Evolutionary conservation across 2,888 invertebrate species (phyloP), one percentile per base, ranked within the genome.

Genomic region (Aporophyla lueneburgensis): DNA sequence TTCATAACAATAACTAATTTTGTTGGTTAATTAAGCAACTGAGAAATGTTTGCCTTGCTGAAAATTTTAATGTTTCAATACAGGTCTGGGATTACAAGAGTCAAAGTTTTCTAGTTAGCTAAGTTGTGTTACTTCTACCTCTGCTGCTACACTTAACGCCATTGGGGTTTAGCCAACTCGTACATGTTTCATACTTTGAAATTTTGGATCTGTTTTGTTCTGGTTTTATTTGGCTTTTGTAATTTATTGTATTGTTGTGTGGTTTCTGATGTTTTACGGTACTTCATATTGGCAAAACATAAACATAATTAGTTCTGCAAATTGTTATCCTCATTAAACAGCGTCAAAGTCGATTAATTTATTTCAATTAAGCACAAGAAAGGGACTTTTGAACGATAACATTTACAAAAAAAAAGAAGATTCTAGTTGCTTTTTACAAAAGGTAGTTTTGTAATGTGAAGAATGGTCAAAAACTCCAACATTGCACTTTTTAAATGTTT

Each of bases 1-100:
- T 94, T 93, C 91, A 93, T 93, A 93, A 94, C 93, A 93, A 93
- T 93, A 93, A 93, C 93, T 94, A 94, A 94, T 94, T 94, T 92
- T 87, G 91, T 90, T 90, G 92, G 93, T 92, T 93, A 94, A 94
- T 94, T 93, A 93, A 91, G 90, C 91, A 90, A 91, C 92, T 90
- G 91, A 89, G 89, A 90, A 92, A 90, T 91, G 91, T 90, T 92
- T 83, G 86, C 77, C 68, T 49, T 87, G 86, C 88, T 87, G 85
- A 84, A 91, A 91, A 90, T 88, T 88, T 88, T 90, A 89, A 89
- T 88, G 89, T 89, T 90, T 87, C 89, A 87, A 91, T 90, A 90
- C 88, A 90, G 87, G 87, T 88, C 84, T 86, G 81, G 68, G 88
- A 86, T 90, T 88, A 89, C 88, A 79, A 79, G 84, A 88, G 83